A percentile compares a stretch with the other conserved stretches of the same genome.
Evolutionary conservation across 37 sponge, comb jelly and placozoan species (phyloP).

Genomic region (Halichondria panicea): DNA sequence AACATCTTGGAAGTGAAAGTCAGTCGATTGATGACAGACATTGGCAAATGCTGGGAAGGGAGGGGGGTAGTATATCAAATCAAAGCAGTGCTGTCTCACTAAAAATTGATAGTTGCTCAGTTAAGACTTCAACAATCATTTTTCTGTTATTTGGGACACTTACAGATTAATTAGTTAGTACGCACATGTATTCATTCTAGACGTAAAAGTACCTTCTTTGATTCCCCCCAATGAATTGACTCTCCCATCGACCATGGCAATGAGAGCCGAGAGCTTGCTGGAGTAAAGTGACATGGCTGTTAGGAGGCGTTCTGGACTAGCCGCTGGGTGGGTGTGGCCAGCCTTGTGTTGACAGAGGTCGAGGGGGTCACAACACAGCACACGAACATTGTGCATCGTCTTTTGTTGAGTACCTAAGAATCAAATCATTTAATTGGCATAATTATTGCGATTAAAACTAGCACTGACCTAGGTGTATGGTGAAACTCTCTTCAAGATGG

Average conservation of each 20-base stretch:
- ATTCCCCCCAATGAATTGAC: slow-evolving; percentile 54
- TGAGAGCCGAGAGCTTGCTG: slow-evolving; percentile 68
- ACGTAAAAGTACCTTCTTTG: slow-evolving; percentile 68
- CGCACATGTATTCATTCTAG: background rate
- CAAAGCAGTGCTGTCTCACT: background rate
- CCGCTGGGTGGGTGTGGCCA: background rate
- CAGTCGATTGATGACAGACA: slow-evolving; percentile 60
- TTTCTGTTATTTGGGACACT: no score
- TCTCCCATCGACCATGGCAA: slow-evolving; percentile 77
- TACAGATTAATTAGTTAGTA: background rate
- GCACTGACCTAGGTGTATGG: slow-evolving; percentile 76
- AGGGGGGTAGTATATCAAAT: background rate
- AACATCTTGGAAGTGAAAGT: slow-evolving; percentile 91
- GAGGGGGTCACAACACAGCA: slow-evolving; percentile 75
- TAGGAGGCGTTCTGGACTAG: slow-evolving; percentile 85
- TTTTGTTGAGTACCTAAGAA: slow-evolving; percentile 85
- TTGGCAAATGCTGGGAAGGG: slow-evolving; percentile 13
- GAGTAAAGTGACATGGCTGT: slow-evolving; percentile 94
- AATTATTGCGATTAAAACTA: background rate
- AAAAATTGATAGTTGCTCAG: no score
- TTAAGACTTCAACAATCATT: no score
- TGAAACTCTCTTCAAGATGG: slow-evolving; percentile 85
- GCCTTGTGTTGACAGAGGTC: slow-evolving; percentile 62
- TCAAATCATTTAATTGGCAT: background rate
- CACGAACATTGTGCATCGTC: slow-evolving; percentile 80